Conservation (phyloP, 2,113 vertebrate genomes). For the Sturnira hondurensis region DNA sequence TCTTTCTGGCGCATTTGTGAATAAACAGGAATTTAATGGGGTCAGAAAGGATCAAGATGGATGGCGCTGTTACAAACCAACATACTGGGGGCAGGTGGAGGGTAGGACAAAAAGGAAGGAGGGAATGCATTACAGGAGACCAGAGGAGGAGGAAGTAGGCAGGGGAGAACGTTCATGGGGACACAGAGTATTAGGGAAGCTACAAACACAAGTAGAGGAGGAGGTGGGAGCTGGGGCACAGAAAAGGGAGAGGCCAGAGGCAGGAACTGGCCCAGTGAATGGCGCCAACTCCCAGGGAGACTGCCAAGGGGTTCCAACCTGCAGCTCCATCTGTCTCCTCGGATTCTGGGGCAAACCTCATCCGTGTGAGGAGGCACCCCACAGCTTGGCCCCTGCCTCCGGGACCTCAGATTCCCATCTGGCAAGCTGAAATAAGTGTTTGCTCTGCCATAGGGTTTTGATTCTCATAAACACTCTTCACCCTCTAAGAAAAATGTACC, state of each 20-base stretch:
- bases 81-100: not conserved
- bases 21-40: not conserved
- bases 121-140: not conserved
- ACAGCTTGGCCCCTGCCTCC: not conserved
- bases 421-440: constrained; percentile 38
- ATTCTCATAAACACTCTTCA: not conserved
- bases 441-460: not conserved
- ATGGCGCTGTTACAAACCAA: not conserved
- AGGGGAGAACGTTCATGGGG: not conserved
- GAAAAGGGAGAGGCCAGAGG: not conserved
- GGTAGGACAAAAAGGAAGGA: not conserved
- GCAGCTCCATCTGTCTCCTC: constrained; percentile 71
- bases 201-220: not conserved
- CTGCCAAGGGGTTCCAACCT: constrained; percentile 67
- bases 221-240: not conserved
- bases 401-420: constrained; percentile 62
- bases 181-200: not conserved
- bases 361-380: constrained; percentile 56
- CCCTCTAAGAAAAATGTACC: constrained; percentile 6
- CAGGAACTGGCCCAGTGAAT: not conserved
- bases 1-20: not conserved
- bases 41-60: not conserved
- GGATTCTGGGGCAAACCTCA: constrained; percentile 75
- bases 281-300: constrained; percentile 48
- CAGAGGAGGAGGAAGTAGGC: not conserved